These are phyloP conservation scores for Ondatra zibethicus DNA, from an alignment of 2,113 vertebrate genomes.

Conservation along the genomic window DNA sequence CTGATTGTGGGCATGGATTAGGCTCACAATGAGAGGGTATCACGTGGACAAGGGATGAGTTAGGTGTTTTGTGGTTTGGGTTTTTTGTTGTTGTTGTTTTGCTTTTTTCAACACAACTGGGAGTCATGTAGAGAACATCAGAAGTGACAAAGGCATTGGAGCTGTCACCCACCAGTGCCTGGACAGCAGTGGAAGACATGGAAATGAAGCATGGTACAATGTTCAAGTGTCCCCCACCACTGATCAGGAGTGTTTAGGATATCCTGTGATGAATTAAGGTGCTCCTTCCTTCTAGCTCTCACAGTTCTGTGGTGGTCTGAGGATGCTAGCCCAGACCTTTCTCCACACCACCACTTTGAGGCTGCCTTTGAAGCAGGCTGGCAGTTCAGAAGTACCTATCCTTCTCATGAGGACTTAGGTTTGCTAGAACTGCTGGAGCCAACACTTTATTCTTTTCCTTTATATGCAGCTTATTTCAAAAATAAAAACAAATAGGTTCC, in stretches of 20 bases:
- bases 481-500: not conserved
- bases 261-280: not conserved
- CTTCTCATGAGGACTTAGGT: not conserved
- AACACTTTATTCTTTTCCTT: not conserved
- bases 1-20: too few relatives aligned
- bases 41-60: not conserved
- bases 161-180: too few relatives aligned
- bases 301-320: not conserved
- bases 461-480: not conserved
- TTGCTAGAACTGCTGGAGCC: constrained; percentile 26
- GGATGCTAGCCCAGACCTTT: not conserved
- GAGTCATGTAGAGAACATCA: too few relatives aligned
- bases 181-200: not conserved
- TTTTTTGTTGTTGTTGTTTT: not conserved
- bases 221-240: not conserved
- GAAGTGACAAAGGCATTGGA: too few relatives aligned
- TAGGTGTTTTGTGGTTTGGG: not conserved
- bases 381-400: not conserved
- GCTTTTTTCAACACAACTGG: not conserved
- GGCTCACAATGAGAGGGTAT: not conserved
- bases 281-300: not conserved
- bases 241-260: not conserved
- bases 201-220: not conserved
- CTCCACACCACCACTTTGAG: rapidly evolving
- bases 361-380: not conserved